These are phyloP conservation scores for Drymodes brunneopygia DNA, from an alignment of 2,113 vertebrate genomes.

Conservation along the genomic window DNA sequence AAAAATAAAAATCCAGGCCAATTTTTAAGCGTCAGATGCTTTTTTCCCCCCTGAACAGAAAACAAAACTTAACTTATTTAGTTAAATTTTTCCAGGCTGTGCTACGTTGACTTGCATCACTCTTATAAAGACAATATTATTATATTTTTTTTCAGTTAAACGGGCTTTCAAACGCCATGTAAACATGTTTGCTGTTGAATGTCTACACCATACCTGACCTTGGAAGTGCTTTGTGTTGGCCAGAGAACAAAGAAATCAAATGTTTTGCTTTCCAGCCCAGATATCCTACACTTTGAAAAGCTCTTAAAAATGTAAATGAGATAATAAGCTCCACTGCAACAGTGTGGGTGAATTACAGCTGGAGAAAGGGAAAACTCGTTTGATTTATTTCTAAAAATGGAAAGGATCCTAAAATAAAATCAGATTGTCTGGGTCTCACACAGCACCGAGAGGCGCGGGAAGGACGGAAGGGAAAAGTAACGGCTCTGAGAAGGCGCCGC, in stretches of 20 bases:
- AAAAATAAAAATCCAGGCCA: neutral
- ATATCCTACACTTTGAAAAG: constrained; percentile 67
- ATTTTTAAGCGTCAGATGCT: neutral
- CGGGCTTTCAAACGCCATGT: constrained; percentile 25
- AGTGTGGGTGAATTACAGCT: neutral
- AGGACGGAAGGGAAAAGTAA: neutral
- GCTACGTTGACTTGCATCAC: neutral
- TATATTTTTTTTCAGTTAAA: neutral
- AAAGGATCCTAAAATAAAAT: constrained; percentile 27
- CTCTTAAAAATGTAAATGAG: constrained; percentile 68
- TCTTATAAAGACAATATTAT: neutral
- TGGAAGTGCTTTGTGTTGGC: constrained; percentile 50
- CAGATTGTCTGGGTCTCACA: neutral
- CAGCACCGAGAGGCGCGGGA: neutral
- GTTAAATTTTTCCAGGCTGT: constrained; percentile 27
- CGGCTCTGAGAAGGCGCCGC: fast-evolving
- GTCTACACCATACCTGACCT: constrained; percentile 46
- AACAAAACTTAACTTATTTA: neutral
- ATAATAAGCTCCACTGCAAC: constrained; percentile 41
- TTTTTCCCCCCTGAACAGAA: neutral
- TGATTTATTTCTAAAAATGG: constrained; percentile 44
- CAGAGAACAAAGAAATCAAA: constrained; percentile 53
- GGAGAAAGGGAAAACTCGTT: neutral
- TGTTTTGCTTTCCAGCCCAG: constrained; percentile 66
- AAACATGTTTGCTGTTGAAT: constrained; percentile 55